Evolutionary conservation across 2,888 invertebrate genomes (phyloP).

Genomic region (Sinelater perroti): DNA sequence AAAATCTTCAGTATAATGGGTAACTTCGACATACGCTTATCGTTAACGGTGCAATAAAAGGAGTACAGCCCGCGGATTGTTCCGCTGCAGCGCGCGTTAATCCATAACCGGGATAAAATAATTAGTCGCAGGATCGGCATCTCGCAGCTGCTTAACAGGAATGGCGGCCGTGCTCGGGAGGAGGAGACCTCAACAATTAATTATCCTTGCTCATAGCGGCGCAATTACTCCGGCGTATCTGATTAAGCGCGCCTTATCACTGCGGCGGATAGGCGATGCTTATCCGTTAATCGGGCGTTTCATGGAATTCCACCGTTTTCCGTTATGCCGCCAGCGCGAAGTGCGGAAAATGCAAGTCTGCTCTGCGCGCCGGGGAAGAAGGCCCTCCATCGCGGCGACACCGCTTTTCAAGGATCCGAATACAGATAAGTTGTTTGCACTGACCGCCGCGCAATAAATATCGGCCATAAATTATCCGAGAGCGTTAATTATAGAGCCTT

Average conservation of each 20-base stretch:
- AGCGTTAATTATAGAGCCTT: constrained; percentile 25
- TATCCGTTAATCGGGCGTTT: constrained; percentile 27
- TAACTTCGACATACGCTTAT: no score
- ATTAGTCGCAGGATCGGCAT: constrained; percentile 31
- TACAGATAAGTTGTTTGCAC: constrained; percentile 18
- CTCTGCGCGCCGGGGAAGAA: no score
- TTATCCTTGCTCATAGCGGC: constrained; percentile 45
- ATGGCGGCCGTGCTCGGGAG: constrained; percentile 27
- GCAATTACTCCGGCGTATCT: constrained; percentile 43
- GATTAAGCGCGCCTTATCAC: constrained; percentile 41
- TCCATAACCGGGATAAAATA: constrained; percentile 29
- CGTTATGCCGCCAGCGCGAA: no score
- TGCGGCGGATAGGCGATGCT: constrained; percentile 26
- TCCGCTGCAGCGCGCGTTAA: not conserved
- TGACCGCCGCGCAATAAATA: constrained; percentile 16
- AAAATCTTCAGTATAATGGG: no score
- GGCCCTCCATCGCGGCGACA: no score
- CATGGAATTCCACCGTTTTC: constrained; percentile 16
- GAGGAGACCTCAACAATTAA: constrained; percentile 44
- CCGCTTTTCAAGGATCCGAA: constrained; percentile 10
- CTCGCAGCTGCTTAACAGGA: constrained; percentile 27
- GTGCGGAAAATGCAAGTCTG: no score
- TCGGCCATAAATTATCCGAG: constrained; percentile 25
- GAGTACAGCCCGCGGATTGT: constrained; percentile 3
- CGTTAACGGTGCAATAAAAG: no score